These are phyloP conservation scores for Ormyrus pomaceus DNA, from an alignment of 2,888 invertebrate species.

Conservation along the genomic window DNA sequence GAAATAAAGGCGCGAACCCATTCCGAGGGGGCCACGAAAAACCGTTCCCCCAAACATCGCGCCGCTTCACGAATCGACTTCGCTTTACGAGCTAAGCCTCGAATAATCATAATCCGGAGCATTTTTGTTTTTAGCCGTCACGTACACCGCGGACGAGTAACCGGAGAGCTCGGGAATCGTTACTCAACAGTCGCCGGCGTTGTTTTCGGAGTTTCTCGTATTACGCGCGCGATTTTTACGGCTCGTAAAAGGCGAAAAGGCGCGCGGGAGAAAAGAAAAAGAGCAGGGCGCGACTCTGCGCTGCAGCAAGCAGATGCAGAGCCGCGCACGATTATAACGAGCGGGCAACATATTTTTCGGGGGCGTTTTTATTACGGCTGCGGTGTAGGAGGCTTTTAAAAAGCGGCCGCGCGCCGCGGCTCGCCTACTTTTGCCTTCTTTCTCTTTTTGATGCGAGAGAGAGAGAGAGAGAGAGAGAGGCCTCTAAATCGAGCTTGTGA, in stretches of 20 bases:
- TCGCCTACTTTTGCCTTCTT: too few species aligned
- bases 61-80: too few species aligned
- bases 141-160: slow-evolving; percentile 16
- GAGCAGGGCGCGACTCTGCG: background rate
- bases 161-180: slow-evolving; percentile 32
- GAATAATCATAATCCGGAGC: too few species aligned
- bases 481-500: too few species aligned
- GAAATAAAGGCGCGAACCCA: too few species aligned
- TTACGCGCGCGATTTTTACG: slow-evolving; percentile 46
- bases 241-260: slow-evolving; percentile 27
- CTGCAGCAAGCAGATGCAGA: too few species aligned
- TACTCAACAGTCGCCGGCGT: slow-evolving; percentile 30
- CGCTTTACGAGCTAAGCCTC: too few species aligned
- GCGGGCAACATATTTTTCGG: slow-evolving; percentile 31
- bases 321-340: slow-evolving; percentile 20
- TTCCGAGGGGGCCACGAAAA: too few species aligned
- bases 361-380: background rate
- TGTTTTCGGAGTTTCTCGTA: slow-evolving; percentile 26
- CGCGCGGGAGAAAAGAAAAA: background rate
- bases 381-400: background rate
- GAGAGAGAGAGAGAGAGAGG: too few species aligned
- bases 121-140: too few species aligned
- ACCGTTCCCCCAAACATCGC: too few species aligned
- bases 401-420: background rate
- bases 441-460: too few species aligned